phyloP scores from a whole-genome alignment of 2,888 invertebrate species.

The Papilio protenor region DNA sequence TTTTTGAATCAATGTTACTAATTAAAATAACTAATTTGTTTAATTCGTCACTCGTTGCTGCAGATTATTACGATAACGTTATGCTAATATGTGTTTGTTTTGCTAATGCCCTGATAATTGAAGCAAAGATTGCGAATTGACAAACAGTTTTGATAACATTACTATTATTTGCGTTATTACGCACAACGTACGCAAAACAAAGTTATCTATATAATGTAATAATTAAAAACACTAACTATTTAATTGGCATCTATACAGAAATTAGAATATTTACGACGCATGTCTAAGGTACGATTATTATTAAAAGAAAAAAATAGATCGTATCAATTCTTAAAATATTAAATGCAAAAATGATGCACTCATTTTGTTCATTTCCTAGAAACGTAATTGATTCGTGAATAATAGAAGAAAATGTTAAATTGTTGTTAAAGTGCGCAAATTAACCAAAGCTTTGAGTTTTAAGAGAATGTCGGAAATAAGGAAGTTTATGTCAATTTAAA shows the following conservation, averaged over 20 bases:
- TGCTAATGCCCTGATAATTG: constrained; percentile 29
- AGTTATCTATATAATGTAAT: constrained; percentile 1
- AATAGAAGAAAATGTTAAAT: not conserved
- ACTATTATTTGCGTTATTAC: constrained; percentile 19
- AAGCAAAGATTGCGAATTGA: constrained; percentile 8
- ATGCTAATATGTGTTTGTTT: constrained; percentile 30
- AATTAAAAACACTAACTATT: not conserved
- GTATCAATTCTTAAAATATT: too few relatives aligned
- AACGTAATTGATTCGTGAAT: not conserved
- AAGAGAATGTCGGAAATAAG: not conserved
- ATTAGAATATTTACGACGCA: not conserved
- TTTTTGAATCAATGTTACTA: not conserved
- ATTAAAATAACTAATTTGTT: not conserved
- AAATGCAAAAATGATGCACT: too few relatives aligned
- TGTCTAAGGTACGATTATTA: not conserved
- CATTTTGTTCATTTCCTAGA: not conserved
- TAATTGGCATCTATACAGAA: not conserved
- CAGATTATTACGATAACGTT: constrained; percentile 20
- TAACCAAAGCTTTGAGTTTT: not conserved
- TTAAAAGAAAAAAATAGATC: not conserved
- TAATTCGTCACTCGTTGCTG: not conserved
- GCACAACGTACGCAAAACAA: constrained; percentile 18
- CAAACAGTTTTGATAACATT: constrained; percentile 18
- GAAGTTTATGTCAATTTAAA: constrained; percentile 35
- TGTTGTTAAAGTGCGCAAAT: not conserved